These are phyloP conservation scores for Phragmatobia fuliginosa DNA, from an alignment of 2,888 invertebrate species.

Conservation along the genomic window DNA sequence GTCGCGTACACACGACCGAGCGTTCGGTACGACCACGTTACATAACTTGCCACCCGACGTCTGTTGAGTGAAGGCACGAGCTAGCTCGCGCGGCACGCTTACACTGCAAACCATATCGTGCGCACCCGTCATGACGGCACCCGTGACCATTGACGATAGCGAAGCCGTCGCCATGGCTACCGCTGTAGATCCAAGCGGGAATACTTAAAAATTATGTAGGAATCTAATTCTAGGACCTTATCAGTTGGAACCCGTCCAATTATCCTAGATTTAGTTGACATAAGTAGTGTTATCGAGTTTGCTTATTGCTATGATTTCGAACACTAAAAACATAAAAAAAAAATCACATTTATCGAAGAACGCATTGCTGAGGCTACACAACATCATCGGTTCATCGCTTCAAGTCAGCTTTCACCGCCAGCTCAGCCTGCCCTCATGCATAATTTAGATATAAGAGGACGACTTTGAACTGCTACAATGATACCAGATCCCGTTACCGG, in stretches of 20 bases:
- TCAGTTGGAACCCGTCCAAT: constrained; percentile 71
- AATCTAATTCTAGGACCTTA: too few species aligned
- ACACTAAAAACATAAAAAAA: constrained; percentile 59
- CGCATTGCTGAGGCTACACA: constrained; percentile 64
- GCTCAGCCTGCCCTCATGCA: constrained; percentile 67
- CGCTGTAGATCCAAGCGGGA: constrained; percentile 62
- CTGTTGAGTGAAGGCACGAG: constrained; percentile 77
- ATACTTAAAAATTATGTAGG: constrained; percentile 66
- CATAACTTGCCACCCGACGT: constrained; percentile 77
- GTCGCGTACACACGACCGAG: constrained; percentile 70
- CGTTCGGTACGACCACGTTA: constrained; percentile 74
- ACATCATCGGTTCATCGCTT: constrained; percentile 63
- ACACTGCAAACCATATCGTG: constrained; percentile 74
- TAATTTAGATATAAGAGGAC: constrained; percentile 63
- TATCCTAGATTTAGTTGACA: constrained; percentile 64
- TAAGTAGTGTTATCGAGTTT: constrained; percentile 61
- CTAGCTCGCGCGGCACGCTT: constrained; percentile 76
- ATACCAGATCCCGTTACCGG: constrained; percentile 53
- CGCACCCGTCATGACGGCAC: constrained; percentile 71
- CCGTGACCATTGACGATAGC: constrained; percentile 56
- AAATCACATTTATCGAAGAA: constrained; percentile 42
- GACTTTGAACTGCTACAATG: constrained; percentile 47
- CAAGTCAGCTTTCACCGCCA: constrained; percentile 70
- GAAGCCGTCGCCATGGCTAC: constrained; percentile 65
- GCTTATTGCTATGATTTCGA: constrained; percentile 72